phyloP scores from a whole-genome alignment of 2,113 vertebrate species.

The Pollimyrus isidori region DNA sequence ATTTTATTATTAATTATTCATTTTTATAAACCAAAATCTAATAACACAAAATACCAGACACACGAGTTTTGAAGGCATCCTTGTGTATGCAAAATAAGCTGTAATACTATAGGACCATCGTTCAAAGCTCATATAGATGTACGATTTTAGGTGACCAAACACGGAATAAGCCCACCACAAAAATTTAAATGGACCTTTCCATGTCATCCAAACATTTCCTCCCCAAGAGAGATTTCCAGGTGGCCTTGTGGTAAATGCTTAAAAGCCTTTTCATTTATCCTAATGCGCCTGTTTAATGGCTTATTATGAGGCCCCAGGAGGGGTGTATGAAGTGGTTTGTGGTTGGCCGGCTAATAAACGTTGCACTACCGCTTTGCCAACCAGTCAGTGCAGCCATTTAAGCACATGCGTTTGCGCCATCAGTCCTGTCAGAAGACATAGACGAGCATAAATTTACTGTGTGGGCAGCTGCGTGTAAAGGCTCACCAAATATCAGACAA shows the following conservation, averaged over 20 bases:
- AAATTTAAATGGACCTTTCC: conserved; percentile 17
- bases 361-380: conserved; percentile 21
- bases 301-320: conserved; percentile 68
- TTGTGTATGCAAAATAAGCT: neutral
- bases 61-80: neutral
- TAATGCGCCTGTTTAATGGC: conserved; percentile 70
- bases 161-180: conserved; percentile 7
- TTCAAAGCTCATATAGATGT: neutral
- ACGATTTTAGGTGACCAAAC: neutral
- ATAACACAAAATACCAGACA: neutral
- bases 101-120: neutral
- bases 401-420: conserved; percentile 1
- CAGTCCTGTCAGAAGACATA: neutral
- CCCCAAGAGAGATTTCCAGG: conserved; percentile 53
- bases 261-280: conserved; percentile 72
- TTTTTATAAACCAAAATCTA: neutral
- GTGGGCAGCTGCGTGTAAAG: neutral
- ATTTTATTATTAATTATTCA: neutral
- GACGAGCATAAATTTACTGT: neutral
- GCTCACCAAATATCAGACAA: neutral
- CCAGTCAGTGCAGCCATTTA: neutral
- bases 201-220: conserved; percentile 27
- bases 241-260: conserved; percentile 58
- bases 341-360: conserved; percentile 43
- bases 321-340: conserved; percentile 41